Evolutionary conservation across 1,140 invertebrate genomes (phyloP).

Genomic region (Drosophila kanapiae): DNA sequence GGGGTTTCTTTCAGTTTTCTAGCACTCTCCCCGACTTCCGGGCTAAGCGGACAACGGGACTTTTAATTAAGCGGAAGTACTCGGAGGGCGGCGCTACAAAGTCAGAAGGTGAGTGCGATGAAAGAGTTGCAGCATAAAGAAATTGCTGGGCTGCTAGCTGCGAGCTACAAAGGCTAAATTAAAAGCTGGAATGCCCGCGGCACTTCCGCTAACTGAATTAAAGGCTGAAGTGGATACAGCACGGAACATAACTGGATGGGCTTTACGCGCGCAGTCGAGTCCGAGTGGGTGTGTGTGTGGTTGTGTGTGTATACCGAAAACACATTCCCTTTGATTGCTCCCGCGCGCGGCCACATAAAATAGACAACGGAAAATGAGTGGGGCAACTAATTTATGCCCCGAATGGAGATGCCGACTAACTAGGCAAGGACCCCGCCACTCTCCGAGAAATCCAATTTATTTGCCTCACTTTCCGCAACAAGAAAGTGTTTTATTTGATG

Average conservation of each 20-base stretch:
- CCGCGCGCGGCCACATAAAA: constrained; percentile 41
- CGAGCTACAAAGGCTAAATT: constrained; percentile 53
- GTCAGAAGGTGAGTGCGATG: constrained; percentile 40
- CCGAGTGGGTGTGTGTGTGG: too few relatives aligned
- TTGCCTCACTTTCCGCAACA: constrained; percentile 66
- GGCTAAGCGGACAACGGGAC: constrained; percentile 9
- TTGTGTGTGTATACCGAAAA: constrained; percentile 12
- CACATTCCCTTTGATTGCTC: constrained; percentile 39
- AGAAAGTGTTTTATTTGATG: constrained; percentile 81
- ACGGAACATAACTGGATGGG: constrained; percentile 10
- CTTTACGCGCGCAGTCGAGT: neutral
- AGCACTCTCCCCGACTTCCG: neutral
- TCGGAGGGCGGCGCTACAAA: constrained; percentile 25
- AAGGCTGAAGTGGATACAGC: constrained; percentile 20
- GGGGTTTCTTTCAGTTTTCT: constrained; percentile 7
- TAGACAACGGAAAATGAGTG: constrained; percentile 37
- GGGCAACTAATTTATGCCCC: constrained; percentile 73
- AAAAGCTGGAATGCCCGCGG: constrained; percentile 44
- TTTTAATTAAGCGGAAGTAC: constrained; percentile 63
- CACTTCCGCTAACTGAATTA: constrained; percentile 64
- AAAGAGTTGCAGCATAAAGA: constrained; percentile 56
- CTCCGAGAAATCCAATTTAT: constrained; percentile 72
- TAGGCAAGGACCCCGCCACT: constrained; percentile 60
- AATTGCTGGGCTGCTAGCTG: constrained; percentile 9
- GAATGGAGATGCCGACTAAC: constrained; percentile 36